Conservation (phyloP, 2,888 invertebrate genomes). For the Serrognathus titanus region DNA sequence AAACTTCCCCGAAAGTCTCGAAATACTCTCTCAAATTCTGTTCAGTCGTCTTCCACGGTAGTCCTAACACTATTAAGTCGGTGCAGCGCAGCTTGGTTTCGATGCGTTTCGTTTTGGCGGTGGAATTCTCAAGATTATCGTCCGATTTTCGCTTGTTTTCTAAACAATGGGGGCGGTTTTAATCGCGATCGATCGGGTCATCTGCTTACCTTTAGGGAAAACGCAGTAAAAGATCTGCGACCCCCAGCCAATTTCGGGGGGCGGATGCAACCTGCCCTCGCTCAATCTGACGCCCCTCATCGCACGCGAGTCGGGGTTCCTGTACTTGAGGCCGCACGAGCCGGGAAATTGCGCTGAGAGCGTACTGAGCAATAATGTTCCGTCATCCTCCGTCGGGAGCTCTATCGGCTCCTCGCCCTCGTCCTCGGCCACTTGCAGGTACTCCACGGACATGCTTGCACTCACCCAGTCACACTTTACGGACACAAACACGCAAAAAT, state of each 20-base stretch:
- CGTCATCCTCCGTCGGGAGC: slow-evolving; percentile 91
- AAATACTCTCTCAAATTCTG: slow-evolving; percentile 95
- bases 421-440: slow-evolving; percentile 93
- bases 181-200: background rate
- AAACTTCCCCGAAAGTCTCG: slow-evolving; percentile 94
- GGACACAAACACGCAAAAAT: background rate
- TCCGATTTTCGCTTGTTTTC: slow-evolving; percentile 96
- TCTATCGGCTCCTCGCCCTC: slow-evolving; percentile 96
- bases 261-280: slow-evolving; percentile 89
- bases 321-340: slow-evolving; percentile 94
- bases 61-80: slow-evolving; percentile 94
- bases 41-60: slow-evolving; percentile 97
- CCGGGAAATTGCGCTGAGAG: slow-evolving; percentile 96
- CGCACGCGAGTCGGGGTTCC: slow-evolving; percentile 85
- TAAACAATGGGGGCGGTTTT: slow-evolving; percentile 28
- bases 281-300: slow-evolving; percentile 86
- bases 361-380: slow-evolving; percentile 86
- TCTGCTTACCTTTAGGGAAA: slow-evolving; percentile 67
- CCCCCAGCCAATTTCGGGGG: slow-evolving; percentile 83
- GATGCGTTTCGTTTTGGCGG: slow-evolving; percentile 92
- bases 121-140: slow-evolving; percentile 88
- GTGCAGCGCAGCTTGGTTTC: slow-evolving; percentile 90
- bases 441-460: slow-evolving; percentile 51
- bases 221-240: slow-evolving; percentile 73
- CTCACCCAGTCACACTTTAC: slow-evolving; percentile 1